Evolutionary conservation across 30 jellyfish, hydroid and myxozoan genomes (phyloP), one percentile per base, ranked within the genome.

Genomic region (Cassiopea xamachana): DNA sequence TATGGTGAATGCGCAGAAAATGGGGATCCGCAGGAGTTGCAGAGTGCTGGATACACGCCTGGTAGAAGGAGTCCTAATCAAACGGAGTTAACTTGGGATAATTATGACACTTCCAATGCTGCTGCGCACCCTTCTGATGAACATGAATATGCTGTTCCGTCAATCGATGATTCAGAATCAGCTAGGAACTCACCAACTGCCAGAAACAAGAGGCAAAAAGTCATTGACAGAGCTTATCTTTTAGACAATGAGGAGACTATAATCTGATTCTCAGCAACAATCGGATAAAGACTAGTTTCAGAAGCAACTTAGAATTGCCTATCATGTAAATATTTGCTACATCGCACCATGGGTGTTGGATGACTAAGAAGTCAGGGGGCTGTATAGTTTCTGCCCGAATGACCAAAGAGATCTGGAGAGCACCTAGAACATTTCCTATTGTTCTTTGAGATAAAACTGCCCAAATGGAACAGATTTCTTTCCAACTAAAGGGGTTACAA

Each of bases 71-170:
- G 62, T 16, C 46, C 89, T 17, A 43, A n/a, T 1, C 67, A 51
- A 14, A 48, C 71, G 2, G 93, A 86, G 73, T 50, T 73, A 14
- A 86, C 93, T 2, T 86, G 93, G 93, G 93, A 86, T 49, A 79
- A 69, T 47, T 86, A 86, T 60, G 93, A 86, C 60, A 76, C 93
- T 1, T 86, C 93, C 44, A 60, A 86, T 45, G 93, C 81, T 6
- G 93, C 82, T 18, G 84, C n/a, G 72, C 87, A 86, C 19, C 39
- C 47, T 47, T 43, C 55, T 12, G 93, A 86, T n/a, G 81, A 77
- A 45, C 19, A 73, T 82, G 83, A 7, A 1, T 74, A 86, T 60
- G 93, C 75, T 46, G 58, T 67, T 1, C 93, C 93, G 10, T 81
- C 61, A 46, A 77, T 19, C 18, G 83, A 64, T 13, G 84, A 43